Percentiles rank a stretch among this genome's conserved stretches.
Conservation (phyloP, 2,113 vertebrate genomes). For the Pristiophorus japonicus region DNA sequence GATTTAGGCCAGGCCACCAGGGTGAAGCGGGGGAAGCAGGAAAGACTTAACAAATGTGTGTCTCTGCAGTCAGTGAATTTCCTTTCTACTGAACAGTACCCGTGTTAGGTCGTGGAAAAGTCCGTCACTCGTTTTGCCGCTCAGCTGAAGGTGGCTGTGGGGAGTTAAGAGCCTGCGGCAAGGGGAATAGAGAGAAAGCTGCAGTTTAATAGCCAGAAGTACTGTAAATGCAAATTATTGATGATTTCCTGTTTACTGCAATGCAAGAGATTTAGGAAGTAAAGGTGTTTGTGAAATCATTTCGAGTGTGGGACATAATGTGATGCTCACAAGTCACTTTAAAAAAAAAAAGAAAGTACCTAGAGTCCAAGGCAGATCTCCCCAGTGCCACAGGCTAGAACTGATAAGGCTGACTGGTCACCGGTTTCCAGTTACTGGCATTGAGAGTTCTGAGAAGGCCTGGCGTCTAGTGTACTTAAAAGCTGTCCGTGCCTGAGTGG, state of each 20-base stretch:
- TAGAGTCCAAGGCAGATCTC: slow-evolving; percentile 48
- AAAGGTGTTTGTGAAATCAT: background rate
- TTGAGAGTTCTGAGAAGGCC: slow-evolving; percentile 52
- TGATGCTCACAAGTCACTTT: slow-evolving; percentile 16
- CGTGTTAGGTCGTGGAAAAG: background rate
- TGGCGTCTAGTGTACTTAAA: slow-evolving; percentile 57
- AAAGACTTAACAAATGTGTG: background rate
- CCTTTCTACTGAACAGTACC: background rate
- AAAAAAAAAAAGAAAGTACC: background rate
- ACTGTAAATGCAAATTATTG: slow-evolving; percentile 58
- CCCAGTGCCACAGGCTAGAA: slow-evolving; percentile 56
- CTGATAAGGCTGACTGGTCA: slow-evolving; percentile 57
- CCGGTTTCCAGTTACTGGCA: slow-evolving; percentile 56
- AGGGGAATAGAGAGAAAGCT: background rate
- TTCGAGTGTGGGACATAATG: background rate
- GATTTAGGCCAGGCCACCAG: background rate
- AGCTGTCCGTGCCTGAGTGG: slow-evolving; percentile 53
- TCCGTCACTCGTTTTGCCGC: background rate
- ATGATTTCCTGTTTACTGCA: background rate
- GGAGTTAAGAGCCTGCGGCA: background rate
- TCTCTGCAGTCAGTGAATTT: background rate
- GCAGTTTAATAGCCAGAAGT: slow-evolving; percentile 44
- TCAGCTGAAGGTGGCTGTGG: background rate
- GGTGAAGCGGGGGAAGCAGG: background rate
- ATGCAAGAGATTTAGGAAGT: slow-evolving; percentile 16